A percentile compares a stretch with the other conserved stretches of the same genome.
Conservation (phyloP, 2,797 vertebrate genomes). For the Bovichtus variegatus region DNA sequence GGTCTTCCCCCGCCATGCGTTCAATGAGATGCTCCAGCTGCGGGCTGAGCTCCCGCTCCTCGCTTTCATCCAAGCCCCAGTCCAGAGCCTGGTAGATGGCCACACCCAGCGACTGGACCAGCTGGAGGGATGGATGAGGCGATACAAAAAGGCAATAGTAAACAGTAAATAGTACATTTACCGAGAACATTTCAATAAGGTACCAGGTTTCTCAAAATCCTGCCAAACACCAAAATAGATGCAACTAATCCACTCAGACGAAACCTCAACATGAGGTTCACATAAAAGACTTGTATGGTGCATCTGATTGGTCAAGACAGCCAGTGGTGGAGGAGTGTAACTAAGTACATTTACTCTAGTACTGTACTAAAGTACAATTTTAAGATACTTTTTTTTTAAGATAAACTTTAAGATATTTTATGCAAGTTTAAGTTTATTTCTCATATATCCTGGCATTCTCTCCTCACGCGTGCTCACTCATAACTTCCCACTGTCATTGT, state of each 20-base stretch:
- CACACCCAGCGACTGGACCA: slow-evolving; percentile 94
- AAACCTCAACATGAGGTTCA: not conserved
- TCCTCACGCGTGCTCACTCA: too few relatives aligned
- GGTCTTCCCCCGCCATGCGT: slow-evolving; percentile 89
- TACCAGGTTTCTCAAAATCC: not conserved
- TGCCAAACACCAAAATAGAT: not conserved
- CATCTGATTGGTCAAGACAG: not conserved
- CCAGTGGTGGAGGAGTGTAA: too few relatives aligned
- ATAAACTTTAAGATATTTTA: too few relatives aligned
- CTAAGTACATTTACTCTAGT: too few relatives aligned
- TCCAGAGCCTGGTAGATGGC: slow-evolving; percentile 95
- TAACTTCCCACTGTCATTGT: too few relatives aligned
- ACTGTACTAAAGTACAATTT: too few relatives aligned
- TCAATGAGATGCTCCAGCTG: slow-evolving; percentile 95
- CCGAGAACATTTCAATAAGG: not conserved
- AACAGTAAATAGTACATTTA: not conserved
- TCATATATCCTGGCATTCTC: too few relatives aligned
- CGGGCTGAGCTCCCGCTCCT: slow-evolving; percentile 94
- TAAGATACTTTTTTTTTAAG: too few relatives aligned
- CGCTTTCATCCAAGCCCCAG: slow-evolving; percentile 95
- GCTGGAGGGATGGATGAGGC: slow-evolving; percentile 72
- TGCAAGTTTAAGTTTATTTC: too few relatives aligned
- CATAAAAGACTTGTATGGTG: not conserved
- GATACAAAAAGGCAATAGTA: not conserved
- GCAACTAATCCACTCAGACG: not conserved